Evolutionary conservation across 2,888 invertebrate genomes (phyloP), one percentile per base, ranked within the genome.

Genomic region (Nyleta sp.): DNA sequence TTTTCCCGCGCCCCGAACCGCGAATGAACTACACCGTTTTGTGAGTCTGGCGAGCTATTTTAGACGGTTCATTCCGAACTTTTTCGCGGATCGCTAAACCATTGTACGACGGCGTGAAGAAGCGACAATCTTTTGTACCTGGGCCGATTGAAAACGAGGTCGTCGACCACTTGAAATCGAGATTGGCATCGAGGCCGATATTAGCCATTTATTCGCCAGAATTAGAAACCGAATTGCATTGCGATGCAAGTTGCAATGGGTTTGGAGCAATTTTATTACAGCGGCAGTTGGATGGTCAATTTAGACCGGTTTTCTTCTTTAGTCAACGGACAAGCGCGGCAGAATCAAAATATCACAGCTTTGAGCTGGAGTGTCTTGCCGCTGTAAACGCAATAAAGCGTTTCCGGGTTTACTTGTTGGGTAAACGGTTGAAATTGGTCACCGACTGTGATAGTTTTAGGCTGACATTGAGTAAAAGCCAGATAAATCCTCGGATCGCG

Each of bases 221-320:
- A 0, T 20, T 76, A n/a, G 82, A 85, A 48, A 88, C 87, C 10
- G 85, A 88, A 71, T 70, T 87, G 22, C 87, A 88, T 62, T 86
- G 84, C 42, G 87, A 89, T 79, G 88, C 86, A 4, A 85, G 85
- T 67, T 33, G 80, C 3, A 31, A 76, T 5, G 88, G 87, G 0
- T 87, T 80, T 68, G 86, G 86, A 0, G 83, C 84, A 0, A 85
- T 89, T 18, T 70, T 88, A 7, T 15, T 88, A 64, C 89, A 88
- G 67, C 83, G 75, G 71, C 84, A 87, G 44, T 40, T 6, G 8
- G 79, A 79, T 18, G 46, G 55, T 2, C 17, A 28, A 6, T 42
- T 78, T 35, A 28, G 84, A 22, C 86, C 84, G 0, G 68, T 87
- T 0, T 86, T 82, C 44, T 86, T 84, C 67, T 87, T 84, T 78